Base-by-base conservation (phyloP, 1,140 invertebrate genomes). In the Fopius arisanus region DNA sequence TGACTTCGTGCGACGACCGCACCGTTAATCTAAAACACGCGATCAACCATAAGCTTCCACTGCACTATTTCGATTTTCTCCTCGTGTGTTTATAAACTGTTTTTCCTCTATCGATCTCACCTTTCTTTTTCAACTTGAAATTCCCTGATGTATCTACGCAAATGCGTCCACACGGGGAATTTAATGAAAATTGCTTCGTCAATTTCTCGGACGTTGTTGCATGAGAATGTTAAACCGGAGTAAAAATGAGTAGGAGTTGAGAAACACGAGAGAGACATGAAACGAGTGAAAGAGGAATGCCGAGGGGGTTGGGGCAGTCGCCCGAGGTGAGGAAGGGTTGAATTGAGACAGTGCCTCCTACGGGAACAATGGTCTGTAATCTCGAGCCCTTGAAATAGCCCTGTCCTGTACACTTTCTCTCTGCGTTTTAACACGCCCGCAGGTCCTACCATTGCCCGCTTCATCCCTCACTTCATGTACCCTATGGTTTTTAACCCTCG, bases 301-400 rank as follows among this genome's bases (percentile, higher is more conserved):
- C 73, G 21, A 29, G 74, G 48, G 66, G 65, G 51, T 33, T 59
- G 75, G 80, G 77, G 80, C 62, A 76, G 74, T 74, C 70, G 76
- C 75, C 62, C 41, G 75, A 78, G 76, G 74, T 75, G 75, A 67
- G 70, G 74, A 78, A 78, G 79, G 78, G 80, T 81, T 75, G 78
- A 81, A 79, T 74, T 82, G 85, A 86, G 85, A 86, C 84, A 86
- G 85, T 86, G 62, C 62, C 23, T 59, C 79, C 81, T 75, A 73
- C 69, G 75, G 77, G 81, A 86, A 87, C 86, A 87, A 87, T 87
- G 79, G 83, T 80, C 84, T 84, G 86, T 88, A 88, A 88, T 88
- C 86, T 88, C 83, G 78, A 84, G 81, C 81, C 84, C 84, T 87
- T 83, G 79, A 85, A 77, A 82, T 83, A 81, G 81, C 78, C 80